Evolutionary conservation across 2,797 vertebrate species (phyloP).

Genomic region (Pipistrellus nathusii): DNA sequence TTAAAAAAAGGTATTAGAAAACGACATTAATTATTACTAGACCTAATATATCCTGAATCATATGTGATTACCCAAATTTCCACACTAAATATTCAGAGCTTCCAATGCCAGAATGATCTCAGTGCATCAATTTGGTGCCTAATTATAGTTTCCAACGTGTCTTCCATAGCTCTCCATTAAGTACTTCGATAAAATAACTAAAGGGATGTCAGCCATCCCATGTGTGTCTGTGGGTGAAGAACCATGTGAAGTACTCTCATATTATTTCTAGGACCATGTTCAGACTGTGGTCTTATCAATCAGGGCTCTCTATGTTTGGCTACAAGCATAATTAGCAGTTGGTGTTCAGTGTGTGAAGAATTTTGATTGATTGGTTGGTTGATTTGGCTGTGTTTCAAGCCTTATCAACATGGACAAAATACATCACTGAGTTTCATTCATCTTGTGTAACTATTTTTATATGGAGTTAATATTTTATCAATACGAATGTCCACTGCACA

Average conservation of each 20-base stretch:
- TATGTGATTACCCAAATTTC: background rate
- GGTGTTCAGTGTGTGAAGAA: background rate
- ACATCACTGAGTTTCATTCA: background rate
- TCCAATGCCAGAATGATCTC: background rate
- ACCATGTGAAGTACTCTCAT: background rate
- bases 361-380: slow-evolving; percentile 46
- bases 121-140: background rate
- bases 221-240: background rate
- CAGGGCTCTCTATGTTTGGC: background rate
- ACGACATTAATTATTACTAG: too few species aligned
- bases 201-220: background rate
- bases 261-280: background rate
- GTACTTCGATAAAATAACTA: background rate
- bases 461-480: background rate
- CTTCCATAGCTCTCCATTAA: background rate
- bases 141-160: slow-evolving; percentile 12
- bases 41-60: background rate
- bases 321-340: background rate
- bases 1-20: too few species aligned
- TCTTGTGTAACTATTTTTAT: background rate
- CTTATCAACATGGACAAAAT: slow-evolving; percentile 45
- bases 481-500: background rate
- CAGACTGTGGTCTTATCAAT: background rate
- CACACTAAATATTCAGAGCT: background rate
- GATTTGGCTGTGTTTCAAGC: slow-evolving; percentile 34